Percentiles rank a stretch among this genome's conserved stretches.
Conservation (phyloP, 2,888 invertebrate species). For the Alloplasta piceator region DNA sequence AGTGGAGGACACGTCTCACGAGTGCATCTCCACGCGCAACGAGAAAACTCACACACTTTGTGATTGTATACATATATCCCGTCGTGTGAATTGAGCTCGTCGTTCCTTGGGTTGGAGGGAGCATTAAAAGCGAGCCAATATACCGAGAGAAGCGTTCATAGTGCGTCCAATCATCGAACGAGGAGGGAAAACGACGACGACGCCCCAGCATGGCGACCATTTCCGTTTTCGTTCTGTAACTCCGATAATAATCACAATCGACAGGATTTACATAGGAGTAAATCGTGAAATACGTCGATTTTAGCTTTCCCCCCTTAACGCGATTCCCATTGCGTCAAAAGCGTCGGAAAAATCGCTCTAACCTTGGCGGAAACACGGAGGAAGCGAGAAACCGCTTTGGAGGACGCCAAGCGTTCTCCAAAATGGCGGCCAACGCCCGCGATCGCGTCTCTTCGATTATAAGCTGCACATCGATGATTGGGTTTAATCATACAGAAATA, state of each 20-base stretch:
- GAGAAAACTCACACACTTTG: too few relatives aligned
- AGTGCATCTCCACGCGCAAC: too few relatives aligned
- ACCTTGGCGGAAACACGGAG: too few relatives aligned
- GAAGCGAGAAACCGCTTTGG: background rate
- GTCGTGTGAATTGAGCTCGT: slow-evolving; percentile 59
- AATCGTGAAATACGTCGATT: too few relatives aligned
- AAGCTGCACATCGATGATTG: background rate
- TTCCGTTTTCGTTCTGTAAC: slow-evolving; percentile 66
- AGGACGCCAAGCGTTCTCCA: slow-evolving; percentile 39
- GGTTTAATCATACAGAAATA: background rate
- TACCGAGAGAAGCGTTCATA: slow-evolving; percentile 60
- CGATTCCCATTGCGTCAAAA: too few relatives aligned
- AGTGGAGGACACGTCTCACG: too few relatives aligned
- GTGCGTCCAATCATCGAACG: slow-evolving; percentile 71
- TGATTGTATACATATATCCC: too few relatives aligned
- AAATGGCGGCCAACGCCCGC: slow-evolving; percentile 33
- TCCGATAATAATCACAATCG: background rate
- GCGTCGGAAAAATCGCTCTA: too few relatives aligned
- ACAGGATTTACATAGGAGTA: too few relatives aligned
- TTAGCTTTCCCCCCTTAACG: too few relatives aligned
- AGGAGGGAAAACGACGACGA: slow-evolving; percentile 64
- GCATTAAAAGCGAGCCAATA: slow-evolving; percentile 67
- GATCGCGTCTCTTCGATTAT: background rate
- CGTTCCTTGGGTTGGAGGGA: slow-evolving; percentile 65
- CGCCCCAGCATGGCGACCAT: slow-evolving; percentile 80